Evolutionary conservation across 2,888 invertebrate species (phyloP), one percentile per base, ranked within the genome.

Genomic region (Drosophila diplacantha): DNA sequence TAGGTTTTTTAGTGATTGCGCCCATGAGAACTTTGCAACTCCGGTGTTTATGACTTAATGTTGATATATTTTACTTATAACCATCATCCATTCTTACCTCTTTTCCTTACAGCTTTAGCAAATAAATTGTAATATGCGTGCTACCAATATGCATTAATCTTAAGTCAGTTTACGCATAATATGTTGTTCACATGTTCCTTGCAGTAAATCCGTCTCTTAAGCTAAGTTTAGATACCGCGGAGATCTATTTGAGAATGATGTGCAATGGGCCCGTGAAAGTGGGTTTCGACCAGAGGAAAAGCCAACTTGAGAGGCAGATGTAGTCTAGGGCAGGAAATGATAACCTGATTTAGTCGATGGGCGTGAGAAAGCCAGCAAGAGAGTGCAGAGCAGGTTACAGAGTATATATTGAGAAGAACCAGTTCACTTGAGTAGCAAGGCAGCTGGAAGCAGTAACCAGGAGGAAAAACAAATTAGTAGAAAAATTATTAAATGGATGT

Each of bases 191-290:
- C 74, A 69, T 66, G 85, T 85, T 85, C 85, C 85, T 86, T 80
- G 75, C 74, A 81, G 80, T 75, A 67, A 85, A 81, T 85, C 85
- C 85, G 85, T 85, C 85, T 83, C 69, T 72, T 78, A 72, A 46
- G 24, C 77, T 81, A 82, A 83, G 67, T 67, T 73, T 71, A 81
- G 74, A 74, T 81, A 71, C 64, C 52, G 34, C 50, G 43, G 31
- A 46, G 20, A 38, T 43, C 52, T 41, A 26, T 55, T 44, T 12
- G 18, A 54, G 39, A 46, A 63, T 72, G 55, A 46, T 61, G 56
- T 60, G 62, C 58, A 58, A 50, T 60, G 49, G 43, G 59, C 39
- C 51, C 54, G 37, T 47, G 43, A 50, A 47, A 37, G 57, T 41
- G 50, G 24, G 53, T 69, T 47, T 58, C 50, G 32, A 50, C 26